These are phyloP conservation scores for Centroberyx gerrardi DNA, from an alignment of 2,797 vertebrate species.

Conservation along the genomic window DNA sequence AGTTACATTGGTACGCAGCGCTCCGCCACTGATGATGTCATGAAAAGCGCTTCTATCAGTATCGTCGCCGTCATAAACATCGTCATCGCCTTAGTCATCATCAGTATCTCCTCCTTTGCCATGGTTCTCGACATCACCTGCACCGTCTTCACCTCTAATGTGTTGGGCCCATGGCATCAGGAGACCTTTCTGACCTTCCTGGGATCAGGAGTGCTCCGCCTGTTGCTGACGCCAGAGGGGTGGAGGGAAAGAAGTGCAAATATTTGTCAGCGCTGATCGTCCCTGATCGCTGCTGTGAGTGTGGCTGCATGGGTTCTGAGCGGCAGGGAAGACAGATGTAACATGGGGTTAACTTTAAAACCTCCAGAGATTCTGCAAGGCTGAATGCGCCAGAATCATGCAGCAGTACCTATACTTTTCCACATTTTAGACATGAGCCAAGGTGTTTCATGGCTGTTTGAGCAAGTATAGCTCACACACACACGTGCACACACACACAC, in stretches of 20 bases:
- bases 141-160: too few relatives aligned
- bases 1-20: not conserved
- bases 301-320: not conserved
- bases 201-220: constrained; percentile 8
- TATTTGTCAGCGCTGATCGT: not conserved
- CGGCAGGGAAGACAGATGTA: not conserved
- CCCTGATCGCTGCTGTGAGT: not conserved
- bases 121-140: too few relatives aligned
- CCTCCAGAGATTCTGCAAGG: not conserved
- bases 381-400: too few relatives aligned
- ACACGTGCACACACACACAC: not conserved
- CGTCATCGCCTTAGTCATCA: not conserved
- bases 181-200: constrained; percentile 28
- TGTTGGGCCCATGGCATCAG: not conserved
- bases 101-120: too few relatives aligned
- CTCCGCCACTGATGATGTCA: not conserved
- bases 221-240: not conserved
- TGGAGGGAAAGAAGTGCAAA: not conserved
- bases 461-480: too few relatives aligned
- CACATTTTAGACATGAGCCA: too few relatives aligned
- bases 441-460: too few relatives aligned
- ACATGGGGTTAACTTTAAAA: not conserved
- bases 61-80: not conserved
- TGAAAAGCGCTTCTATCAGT: constrained; percentile 1
- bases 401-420: too few relatives aligned